Evolutionary conservation across 1,140 invertebrate genomes (phyloP), one percentile per base, ranked within the genome.

Genomic region (Wasmannia auropunctata): DNA sequence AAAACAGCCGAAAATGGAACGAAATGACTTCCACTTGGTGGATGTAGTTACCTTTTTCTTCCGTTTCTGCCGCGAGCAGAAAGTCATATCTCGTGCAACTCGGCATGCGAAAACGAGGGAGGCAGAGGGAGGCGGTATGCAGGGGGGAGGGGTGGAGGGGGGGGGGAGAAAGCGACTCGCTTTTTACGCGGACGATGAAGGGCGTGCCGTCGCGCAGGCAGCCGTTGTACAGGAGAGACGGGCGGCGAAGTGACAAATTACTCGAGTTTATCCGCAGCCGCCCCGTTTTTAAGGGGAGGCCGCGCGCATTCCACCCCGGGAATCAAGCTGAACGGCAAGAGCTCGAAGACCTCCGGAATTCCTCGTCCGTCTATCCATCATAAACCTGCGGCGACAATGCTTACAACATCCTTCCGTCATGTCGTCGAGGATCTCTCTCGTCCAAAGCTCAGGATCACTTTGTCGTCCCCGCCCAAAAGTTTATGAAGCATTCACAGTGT

Each of bases 161-260:
- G 37, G 34, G 34, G 19, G n/a, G 22, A n/a, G 19, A 87, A 65
- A 75, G 58, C 65, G 76, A 88, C 65, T 69, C 69, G 54, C 63
- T 89, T 93, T 92, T 93, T 93, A 91, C 90, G 83, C 91, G 87
- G 87, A 88, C 88, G 91, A 91, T 65, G 80, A 91, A 86, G 87
- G 87, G 88, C 65, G 77, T 88, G 79, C 62, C 87, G 60, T 51
- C 70, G 87, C n/a, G n/a, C n/a, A n/a, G n/a, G n/a, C 34, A 51
- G 25, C 25, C 51, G 86, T 91, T 85, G 89, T 86, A 89, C 85
- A 72, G 69, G 79, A 88, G 79, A 88, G 86, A 90, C 87, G 76
- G n/a, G 79, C 81, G 84, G 85, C 84, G 80, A 89, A 90, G 92
- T 93, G 93, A 93, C 92, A 93, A 93, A 94, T 94, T 92, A 93